Conservation (phyloP, 1,140 invertebrate genomes). For the Leptopilina boulardi region DNA sequence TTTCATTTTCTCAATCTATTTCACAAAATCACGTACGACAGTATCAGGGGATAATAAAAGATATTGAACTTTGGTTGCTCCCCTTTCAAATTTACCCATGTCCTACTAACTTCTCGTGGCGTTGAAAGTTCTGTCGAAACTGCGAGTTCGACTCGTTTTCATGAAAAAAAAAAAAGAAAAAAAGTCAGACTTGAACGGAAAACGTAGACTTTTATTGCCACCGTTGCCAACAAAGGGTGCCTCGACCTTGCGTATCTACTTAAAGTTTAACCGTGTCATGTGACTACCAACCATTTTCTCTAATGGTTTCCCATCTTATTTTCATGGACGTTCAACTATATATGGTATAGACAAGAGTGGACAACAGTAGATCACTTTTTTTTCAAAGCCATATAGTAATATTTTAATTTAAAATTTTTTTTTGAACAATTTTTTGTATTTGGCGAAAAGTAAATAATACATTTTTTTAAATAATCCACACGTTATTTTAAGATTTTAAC, state of each 20-base stretch:
- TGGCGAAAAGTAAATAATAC: too few relatives aligned
- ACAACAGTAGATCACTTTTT: too few relatives aligned
- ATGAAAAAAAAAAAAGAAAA: slow-evolving; percentile 11
- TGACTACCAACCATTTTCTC: not conserved
- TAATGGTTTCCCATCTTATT: slow-evolving; percentile 25
- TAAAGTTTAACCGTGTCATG: slow-evolving; percentile 21
- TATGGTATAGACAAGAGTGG: too few relatives aligned
- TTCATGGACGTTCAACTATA: not conserved
- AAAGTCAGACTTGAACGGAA: slow-evolving; percentile 21
- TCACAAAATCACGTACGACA: slow-evolving; percentile 24
- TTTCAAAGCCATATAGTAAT: too few relatives aligned
- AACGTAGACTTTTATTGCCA: slow-evolving; percentile 18
- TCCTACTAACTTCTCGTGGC: slow-evolving; percentile 19
- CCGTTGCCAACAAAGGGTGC: slow-evolving; percentile 29
- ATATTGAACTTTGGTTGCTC: slow-evolving; percentile 46
- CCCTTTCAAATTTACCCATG: slow-evolving; percentile 2
- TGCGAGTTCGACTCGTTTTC: slow-evolving; percentile 15
- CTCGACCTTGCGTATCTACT: slow-evolving; percentile 27
- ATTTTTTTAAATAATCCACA: too few relatives aligned
- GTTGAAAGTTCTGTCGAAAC: slow-evolving; percentile 5
- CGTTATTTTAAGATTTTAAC: too few relatives aligned
- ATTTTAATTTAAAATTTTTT: too few relatives aligned
- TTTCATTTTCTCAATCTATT: not conserved
- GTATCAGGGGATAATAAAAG: slow-evolving; percentile 44
- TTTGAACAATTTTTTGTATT: too few relatives aligned